Evolutionary conservation across 2,888 invertebrate species (phyloP), one percentile per base, ranked within the genome.

Genomic region (Oscheius sp.): DNA sequence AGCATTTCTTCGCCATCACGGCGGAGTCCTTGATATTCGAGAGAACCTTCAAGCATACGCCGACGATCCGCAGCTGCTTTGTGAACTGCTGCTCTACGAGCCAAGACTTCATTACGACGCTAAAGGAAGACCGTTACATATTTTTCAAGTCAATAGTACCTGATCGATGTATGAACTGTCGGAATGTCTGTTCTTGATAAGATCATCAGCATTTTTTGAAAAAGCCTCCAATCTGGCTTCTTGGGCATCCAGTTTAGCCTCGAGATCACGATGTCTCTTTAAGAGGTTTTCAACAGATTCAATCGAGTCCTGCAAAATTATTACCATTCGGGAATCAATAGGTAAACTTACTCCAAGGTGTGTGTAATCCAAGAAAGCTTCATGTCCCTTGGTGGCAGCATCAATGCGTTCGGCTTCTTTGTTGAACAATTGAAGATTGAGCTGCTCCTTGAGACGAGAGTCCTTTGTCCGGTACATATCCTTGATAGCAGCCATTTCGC

Each of bases 371-470:
- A 98, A 91, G 90, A 95, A 96, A 0, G 95, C 95, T 89, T 95
- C 94, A 88, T 98, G 96, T 18, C 95, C 94, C 70, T 94, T 94
- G 63, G 95, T 95, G 13, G 94, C 93, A 0, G 97, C 95, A 90
- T 98, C 97, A 78, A 98, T 94, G 89, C 96, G 94, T 89, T 98
- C 97, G 0, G 96, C 96, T 89, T 98, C 98, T 49, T 95, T 93
- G 90, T 95, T 95, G 90, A 96, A 96, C 79, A 93, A 92, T 88
- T 91, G 95, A 75, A 97, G 90, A 83, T 96, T 94, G 43, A 95
- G 92, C 79, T 94, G 93, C 89, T 97, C 95, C 83, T 93, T 92
- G 73, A 97, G 90, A 91, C 93, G 93, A 59, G 93, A 92, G 72
- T 95, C 93, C 88, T 96, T 95, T 72, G 93, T 27, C 3, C 78